Conservation (phyloP, 1,140 invertebrate genomes). For the Zophobas morio region DNA sequence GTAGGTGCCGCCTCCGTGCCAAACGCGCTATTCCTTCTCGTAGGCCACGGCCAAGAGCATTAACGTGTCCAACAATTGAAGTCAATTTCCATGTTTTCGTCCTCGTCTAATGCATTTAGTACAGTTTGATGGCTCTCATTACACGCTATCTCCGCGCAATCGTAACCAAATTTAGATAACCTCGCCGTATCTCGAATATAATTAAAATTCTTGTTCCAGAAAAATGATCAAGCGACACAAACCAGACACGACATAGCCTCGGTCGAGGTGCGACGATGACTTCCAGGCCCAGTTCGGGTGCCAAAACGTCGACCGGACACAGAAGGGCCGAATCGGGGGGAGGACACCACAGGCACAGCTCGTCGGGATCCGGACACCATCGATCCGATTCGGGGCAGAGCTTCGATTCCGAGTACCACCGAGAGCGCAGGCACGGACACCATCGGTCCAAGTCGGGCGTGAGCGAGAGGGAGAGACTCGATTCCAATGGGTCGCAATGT, state of each 20-base stretch:
- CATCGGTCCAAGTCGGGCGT: constrained; percentile 64
- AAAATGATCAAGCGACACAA: constrained; percentile 32
- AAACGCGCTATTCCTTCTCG: neutral
- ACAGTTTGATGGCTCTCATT: no score
- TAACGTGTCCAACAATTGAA: neutral
- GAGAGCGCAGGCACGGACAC: constrained; percentile 61
- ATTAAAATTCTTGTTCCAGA: constrained; percentile 2
- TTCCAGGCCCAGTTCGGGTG: constrained; percentile 60
- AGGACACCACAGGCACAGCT: constrained; percentile 61
- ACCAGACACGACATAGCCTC: constrained; percentile 15
- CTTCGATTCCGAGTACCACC: constrained; percentile 60
- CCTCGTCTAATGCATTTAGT: neutral
- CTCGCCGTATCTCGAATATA: neutral
- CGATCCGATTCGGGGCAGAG: constrained; percentile 65
- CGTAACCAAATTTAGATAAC: no score
- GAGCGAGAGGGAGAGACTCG: constrained; percentile 58
- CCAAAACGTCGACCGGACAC: constrained; percentile 59
- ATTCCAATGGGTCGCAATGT: constrained; percentile 57
- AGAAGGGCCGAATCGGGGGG: constrained; percentile 61
- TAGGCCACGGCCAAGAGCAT: constrained; percentile 1
- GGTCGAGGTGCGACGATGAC: constrained; percentile 49
- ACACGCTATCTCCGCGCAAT: no score
- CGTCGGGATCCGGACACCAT: constrained; percentile 60
- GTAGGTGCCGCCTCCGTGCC: constrained; percentile 6
- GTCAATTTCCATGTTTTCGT: constrained; percentile 8